phyloP scores from a whole-genome alignment of 2,797 vertebrate genomes.

The Pipistrellus pygmaeus region DNA sequence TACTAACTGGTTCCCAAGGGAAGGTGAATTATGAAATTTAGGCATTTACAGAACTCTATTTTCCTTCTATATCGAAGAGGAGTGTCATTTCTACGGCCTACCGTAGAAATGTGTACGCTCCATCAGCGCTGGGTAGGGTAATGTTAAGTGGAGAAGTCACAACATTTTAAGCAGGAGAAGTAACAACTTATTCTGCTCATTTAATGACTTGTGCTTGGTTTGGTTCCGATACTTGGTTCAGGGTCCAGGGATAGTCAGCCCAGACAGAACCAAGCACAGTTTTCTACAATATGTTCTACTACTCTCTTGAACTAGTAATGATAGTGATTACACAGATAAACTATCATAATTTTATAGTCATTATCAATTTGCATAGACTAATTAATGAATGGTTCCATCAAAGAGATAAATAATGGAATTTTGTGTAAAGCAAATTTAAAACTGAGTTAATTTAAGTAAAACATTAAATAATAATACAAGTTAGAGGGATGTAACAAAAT shows the following conservation, averaged over 20 bases:
- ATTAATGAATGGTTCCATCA: neutral
- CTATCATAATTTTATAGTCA: neutral
- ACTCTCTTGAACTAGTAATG: neutral
- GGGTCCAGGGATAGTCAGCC: neutral
- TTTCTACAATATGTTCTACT: neutral
- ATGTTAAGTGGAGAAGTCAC: neutral
- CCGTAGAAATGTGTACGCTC: neutral
- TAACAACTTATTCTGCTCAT: neutral
- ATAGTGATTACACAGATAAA: neutral
- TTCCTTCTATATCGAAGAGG: neutral
- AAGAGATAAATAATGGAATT: neutral
- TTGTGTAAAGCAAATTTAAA: neutral
- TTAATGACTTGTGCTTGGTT: neutral
- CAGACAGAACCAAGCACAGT: neutral
- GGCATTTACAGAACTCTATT: neutral
- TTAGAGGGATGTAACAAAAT: neutral
- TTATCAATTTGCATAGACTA: neutral
- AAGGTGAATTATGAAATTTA: neutral
- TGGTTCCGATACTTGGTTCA: neutral
- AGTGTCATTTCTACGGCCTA: neutral
- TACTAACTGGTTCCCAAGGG: neutral
- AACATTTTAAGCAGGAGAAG: too few relatives aligned
- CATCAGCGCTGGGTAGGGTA: rapidly evolving
- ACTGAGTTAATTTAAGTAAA: neutral
- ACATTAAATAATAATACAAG: neutral